Percentiles rank a stretch among this genome's conserved stretches.
phyloP scores from a whole-genome alignment of 2,113 vertebrate species.

The Myocastor coypus region DNA sequence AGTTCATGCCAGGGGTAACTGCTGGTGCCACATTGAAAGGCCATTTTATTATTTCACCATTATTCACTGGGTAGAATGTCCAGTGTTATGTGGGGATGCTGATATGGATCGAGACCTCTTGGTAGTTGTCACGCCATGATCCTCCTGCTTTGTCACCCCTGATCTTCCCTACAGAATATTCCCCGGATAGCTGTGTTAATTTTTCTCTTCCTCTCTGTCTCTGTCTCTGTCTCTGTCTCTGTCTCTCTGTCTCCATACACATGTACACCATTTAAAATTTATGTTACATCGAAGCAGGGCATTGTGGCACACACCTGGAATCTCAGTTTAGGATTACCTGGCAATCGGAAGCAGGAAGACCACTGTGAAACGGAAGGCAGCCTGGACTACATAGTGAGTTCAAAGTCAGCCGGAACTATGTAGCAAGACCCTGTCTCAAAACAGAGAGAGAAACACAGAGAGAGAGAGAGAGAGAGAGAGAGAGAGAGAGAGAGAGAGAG shows the following conservation, averaged over 20 bases:
- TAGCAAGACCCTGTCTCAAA: neutral
- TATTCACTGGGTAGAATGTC: no score
- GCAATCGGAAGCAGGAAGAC: neutral
- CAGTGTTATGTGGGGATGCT: neutral
- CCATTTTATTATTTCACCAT: neutral
- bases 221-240: neutral
- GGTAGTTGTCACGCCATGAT: neutral
- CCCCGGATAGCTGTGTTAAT: conserved; percentile 14
- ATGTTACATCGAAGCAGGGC: neutral
- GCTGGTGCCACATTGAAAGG: neutral
- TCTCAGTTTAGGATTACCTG: neutral
- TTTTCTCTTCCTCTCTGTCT: neutral
- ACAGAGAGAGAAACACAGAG: no score
- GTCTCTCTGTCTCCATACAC: no score
- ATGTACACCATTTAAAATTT: neutral
- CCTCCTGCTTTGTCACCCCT: neutral
- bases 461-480: no score
- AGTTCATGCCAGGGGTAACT: neutral
- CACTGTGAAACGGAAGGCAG: neutral
- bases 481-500: neutral
- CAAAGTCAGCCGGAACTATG: neutral
- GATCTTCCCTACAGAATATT: neutral
- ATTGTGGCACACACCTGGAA: neutral
- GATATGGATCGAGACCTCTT: neutral
- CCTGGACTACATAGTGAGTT: neutral